Evolutionary conservation across 2,797 vertebrate species (phyloP).

Genomic region (Characodon lateralis): DNA sequence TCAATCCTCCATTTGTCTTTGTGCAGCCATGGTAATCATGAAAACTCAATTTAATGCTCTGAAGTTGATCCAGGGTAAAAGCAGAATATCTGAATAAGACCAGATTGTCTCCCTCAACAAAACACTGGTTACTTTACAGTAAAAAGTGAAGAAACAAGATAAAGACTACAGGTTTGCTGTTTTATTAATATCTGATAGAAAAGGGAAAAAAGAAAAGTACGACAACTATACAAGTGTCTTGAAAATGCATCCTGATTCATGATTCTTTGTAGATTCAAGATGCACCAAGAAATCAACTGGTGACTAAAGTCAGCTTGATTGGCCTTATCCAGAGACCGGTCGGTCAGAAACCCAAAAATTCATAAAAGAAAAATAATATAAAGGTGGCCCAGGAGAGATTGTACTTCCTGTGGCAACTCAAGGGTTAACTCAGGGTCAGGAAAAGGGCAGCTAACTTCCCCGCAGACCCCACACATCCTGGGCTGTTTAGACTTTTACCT

Average conservation of each 20-base stretch:
- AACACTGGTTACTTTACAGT: conserved; percentile 31
- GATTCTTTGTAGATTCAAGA: neutral
- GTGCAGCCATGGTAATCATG: conserved; percentile 17
- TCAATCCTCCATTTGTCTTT: too few relatives aligned
- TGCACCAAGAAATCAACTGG: neutral
- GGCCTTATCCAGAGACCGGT: neutral
- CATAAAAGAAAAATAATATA: too few relatives aligned
- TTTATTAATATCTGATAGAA: conserved; percentile 42
- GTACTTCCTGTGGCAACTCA: too few relatives aligned
- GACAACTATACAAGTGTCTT: neutral
- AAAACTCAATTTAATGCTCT: conserved; percentile 15
- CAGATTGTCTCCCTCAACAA: conserved; percentile 46
- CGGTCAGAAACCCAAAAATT: neutral
- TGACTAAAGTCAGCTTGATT: neutral
- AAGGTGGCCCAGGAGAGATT: too few relatives aligned
- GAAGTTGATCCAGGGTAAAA: conserved; percentile 17
- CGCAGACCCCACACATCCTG: too few relatives aligned
- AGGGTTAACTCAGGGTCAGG: too few relatives aligned
- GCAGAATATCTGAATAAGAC: conserved; percentile 60
- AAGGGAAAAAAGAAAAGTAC: conserved; percentile 12
- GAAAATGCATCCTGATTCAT: neutral
- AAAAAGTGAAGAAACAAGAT: conserved; percentile 47
- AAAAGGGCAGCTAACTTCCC: too few relatives aligned
- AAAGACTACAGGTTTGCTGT: conserved; percentile 25
- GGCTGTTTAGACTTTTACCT: too few relatives aligned